These are phyloP conservation scores for Labroides dimidiatus DNA, from an alignment of 2,797 vertebrate genomes.

Conservation along the genomic window DNA sequence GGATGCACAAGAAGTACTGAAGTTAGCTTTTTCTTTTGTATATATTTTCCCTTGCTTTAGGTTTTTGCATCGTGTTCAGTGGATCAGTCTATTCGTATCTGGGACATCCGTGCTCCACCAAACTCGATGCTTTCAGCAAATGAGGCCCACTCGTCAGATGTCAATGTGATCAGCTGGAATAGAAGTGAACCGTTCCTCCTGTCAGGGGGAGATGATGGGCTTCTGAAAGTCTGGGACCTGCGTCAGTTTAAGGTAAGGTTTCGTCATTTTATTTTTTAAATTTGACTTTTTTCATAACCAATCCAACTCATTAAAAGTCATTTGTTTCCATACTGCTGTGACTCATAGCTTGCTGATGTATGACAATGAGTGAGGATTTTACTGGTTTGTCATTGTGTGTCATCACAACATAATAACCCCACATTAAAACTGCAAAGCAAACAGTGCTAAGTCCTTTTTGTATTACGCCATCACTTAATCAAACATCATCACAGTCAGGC, in stretches of 20 bases:
- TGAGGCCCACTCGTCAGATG: slow-evolving; percentile 87
- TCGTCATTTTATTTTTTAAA: background rate
- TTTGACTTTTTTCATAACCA: no score
- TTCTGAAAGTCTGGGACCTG: slow-evolving; percentile 93
- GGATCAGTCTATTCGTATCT: slow-evolving; percentile 90
- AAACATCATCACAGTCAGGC: background rate
- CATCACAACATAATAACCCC: background rate
- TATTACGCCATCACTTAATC: slow-evolving; percentile 22
- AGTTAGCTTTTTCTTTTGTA: slow-evolving; percentile 1
- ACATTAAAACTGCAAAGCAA: slow-evolving; percentile 12
- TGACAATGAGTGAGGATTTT: background rate
- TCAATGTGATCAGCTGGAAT: slow-evolving; percentile 95
- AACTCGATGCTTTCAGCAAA: slow-evolving; percentile 91
- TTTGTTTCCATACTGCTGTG: background rate
- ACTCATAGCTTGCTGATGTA: background rate
- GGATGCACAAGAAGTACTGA: no score
- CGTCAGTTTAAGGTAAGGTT: slow-evolving; percentile 89
- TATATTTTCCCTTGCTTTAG: slow-evolving; percentile 62
- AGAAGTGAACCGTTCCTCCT: slow-evolving; percentile 90
- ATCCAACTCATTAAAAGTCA: background rate
- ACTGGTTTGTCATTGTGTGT: background rate
- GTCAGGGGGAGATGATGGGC: slow-evolving; percentile 91
- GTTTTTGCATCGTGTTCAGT: slow-evolving; percentile 93
- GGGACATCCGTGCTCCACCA: slow-evolving; percentile 90
- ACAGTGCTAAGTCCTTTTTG: background rate